phyloP scores from a whole-genome alignment of 2,797 vertebrate genomes.

The Pterois miles region DNA sequence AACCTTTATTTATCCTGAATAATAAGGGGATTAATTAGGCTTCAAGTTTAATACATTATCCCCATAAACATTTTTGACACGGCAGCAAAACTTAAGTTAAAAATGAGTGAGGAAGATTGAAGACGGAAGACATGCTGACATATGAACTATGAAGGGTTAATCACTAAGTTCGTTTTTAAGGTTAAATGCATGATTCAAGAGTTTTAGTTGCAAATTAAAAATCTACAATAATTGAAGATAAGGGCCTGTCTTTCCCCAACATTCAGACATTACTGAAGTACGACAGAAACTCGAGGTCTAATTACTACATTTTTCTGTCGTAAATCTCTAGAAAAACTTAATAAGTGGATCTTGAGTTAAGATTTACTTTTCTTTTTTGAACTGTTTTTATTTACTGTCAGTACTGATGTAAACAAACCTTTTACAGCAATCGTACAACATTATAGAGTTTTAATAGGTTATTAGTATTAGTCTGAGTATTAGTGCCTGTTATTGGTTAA shows the following conservation, averaged over 20 bases:
- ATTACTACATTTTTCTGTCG: neutral
- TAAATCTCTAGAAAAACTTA: neutral
- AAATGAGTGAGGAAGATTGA: neutral
- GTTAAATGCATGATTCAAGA: neutral
- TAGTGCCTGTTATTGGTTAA: no score
- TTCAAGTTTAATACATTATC: neutral
- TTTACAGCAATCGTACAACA: neutral
- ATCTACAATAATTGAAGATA: neutral
- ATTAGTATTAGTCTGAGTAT: neutral
- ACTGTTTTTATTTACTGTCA: neutral
- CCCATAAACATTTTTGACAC: neutral
- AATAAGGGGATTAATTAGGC: neutral
- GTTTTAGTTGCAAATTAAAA: neutral
- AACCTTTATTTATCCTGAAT: neutral
- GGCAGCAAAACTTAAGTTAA: neutral
- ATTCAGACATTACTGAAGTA: neutral
- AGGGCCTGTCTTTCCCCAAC: neutral
- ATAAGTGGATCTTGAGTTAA: neutral
- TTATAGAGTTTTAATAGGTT: neutral
- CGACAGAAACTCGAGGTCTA: neutral
- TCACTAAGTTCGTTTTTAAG: neutral
- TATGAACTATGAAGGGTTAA: neutral
- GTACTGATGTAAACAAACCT: neutral
- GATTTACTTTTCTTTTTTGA: neutral
- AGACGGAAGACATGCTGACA: neutral